Base-by-base conservation (phyloP, 2,888 invertebrate genomes). In the Schrankia costaestrigalis region DNA sequence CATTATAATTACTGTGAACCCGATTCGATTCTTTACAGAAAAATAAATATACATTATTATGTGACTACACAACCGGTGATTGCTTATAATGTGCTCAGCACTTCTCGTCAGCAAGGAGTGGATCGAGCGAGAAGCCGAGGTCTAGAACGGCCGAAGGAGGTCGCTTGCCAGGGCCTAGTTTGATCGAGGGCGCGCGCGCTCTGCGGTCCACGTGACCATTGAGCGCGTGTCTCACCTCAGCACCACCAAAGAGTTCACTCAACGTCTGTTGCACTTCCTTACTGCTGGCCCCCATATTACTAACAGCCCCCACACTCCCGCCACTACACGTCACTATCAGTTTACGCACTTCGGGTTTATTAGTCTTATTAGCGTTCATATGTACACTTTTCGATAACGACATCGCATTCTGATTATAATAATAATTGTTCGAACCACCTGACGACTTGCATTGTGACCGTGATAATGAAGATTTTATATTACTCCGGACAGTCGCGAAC, bases 21-120 rank as follows among this genome's bases (percentile, higher is more conserved):
- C 67, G 68, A 76, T 79, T 75, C 65, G 71, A 76, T 77, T 71
- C 61, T 68, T 72, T 72, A 75, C 81, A 83, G 69, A 76, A 79
- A 81, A 84, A 83, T 83, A 85, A 84, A 85, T 86, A 83, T 77
- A 85, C 83, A 83, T 63, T 57, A 63, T 72, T 69, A 79, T 61
- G 72, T 71, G 75, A 78, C 71, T 78, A 83, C 82, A 82, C 83
- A 80, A 82, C 79, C 81, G 62, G 70, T 73, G 70, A 77, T 76
- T 65, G 75, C 71, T 74, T 63, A 56, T 28, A 22, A 25, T 42
- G 52, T 35, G 57, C 63, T 84, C 77, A 89, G 71, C 87, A 89
- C 70, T 89, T 89, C 56, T 89, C 88, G 59, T 89, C 88, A 9
- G 87, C 87, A 21, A 88, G 75, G 11, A 88, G 70, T 10, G 86